phyloP scores from a whole-genome alignment of 1,140 invertebrate species.

The Ylistrum balloti region DNA sequence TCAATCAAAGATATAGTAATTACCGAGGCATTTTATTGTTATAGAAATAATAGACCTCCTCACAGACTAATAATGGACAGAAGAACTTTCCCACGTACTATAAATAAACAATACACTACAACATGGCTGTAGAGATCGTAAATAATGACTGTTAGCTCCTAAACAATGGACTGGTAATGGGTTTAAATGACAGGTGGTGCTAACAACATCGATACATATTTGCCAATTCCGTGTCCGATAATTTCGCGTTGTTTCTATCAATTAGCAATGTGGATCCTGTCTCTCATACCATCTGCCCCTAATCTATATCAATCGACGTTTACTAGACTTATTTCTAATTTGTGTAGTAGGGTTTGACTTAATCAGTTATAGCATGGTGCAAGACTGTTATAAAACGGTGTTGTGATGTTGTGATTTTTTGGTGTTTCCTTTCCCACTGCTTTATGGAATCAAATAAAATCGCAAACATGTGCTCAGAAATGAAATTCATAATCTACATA shows the following conservation, averaged over 20 bases:
- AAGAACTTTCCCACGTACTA: constrained; percentile 30
- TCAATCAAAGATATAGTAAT: constrained; percentile 17
- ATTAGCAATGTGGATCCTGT: not conserved
- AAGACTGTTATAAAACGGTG: too few relatives aligned
- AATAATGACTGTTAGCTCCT: not conserved
- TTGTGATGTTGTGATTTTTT: too few relatives aligned
- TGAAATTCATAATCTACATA: too few relatives aligned
- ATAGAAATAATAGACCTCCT: constrained; percentile 1
- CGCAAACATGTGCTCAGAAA: too few relatives aligned
- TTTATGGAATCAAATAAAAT: too few relatives aligned
- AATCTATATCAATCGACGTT: constrained; percentile 16
- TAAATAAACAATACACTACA: not conserved
- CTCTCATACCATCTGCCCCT: constrained; percentile 1
- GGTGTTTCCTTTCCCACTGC: too few relatives aligned
- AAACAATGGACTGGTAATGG: constrained; percentile 20
- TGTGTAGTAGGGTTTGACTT: not conserved
- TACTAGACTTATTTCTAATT: not conserved
- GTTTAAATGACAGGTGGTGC: not conserved
- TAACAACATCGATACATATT: constrained; percentile 5
- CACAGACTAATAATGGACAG: not conserved
- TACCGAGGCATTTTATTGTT: not conserved
- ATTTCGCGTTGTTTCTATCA: constrained; percentile 24
- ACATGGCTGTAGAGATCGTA: not conserved
- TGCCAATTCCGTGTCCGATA: not conserved
- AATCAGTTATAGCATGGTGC: not conserved